Evolutionary conservation across 2,888 invertebrate species (phyloP), one percentile per base, ranked within the genome.

Genomic region (Neoitamus cyanurus): DNA sequence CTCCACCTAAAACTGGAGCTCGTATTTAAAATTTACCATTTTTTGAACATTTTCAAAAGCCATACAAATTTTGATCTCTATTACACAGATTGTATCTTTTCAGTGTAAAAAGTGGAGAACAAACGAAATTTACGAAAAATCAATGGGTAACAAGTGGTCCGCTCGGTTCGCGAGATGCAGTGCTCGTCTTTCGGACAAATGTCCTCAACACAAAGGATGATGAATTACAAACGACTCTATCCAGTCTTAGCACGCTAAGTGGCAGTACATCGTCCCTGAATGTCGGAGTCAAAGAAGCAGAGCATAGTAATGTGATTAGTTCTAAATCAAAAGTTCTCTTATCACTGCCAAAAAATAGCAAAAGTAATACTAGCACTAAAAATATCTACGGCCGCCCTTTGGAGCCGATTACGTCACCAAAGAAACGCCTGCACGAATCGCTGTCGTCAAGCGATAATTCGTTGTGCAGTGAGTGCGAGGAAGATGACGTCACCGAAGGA

Each of bases 181-280:
- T 94, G 75, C 92, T 95, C 83, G 92, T 95, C 75, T 95, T 95
- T 90, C 92, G 94, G 87, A 94, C 95, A 88, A 84, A 90, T 91
- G 92, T 93, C 91, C 87, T 93, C 90, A 85, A 93, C 91, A 70
- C 88, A 25, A 87, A 87, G 83, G 87, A 86, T 1, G 88, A 89
- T 69, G 88, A 88, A 13, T 31, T 37, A 3, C 69, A 69, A 36
- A 34, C 82, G 25, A 69, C 11, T 13, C 7, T 68, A 7, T 69
- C 82, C 0, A 80, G 80, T 13, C 34, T 69, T 15, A 82, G 36
- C 15, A 69, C 36, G 2, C 28, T 82, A 37, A 37, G 83, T 48
- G 11, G 75, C 25, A 84, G 84, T 69, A 85, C 84, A 25, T 84
- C 86, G 34, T 86, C 86, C 34, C 34, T 85, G 36, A 85, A 85